phyloP scores from a whole-genome alignment of 2,797 vertebrate genomes.

The Rhadinocentrus ornatus region DNA sequence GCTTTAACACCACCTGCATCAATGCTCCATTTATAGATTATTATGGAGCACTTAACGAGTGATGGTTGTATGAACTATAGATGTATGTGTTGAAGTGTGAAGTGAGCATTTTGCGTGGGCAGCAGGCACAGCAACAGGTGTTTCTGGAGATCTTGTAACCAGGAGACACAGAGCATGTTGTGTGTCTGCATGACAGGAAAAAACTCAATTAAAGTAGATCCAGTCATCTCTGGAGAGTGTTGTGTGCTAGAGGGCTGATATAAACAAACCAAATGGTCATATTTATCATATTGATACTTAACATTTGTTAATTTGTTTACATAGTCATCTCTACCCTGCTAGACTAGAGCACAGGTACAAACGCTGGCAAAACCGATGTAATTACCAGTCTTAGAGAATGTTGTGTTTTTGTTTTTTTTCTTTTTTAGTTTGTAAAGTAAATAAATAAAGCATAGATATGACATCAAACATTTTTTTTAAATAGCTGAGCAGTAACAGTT shows the following conservation, averaged over 20 bases:
- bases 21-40: conserved; percentile 34
- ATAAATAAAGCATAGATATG: no score
- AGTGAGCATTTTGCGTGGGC: conserved; percentile 49
- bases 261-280: background rate
- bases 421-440: background rate
- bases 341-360: no score
- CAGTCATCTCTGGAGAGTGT: background rate
- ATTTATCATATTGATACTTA: background rate
- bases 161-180: conserved; percentile 30
- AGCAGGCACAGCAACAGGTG: conserved; percentile 23
- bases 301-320: background rate
- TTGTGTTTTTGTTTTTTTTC: no score
- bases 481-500: background rate
- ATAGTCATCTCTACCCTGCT: no score
- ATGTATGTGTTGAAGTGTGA: conserved; percentile 15
- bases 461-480: no score
- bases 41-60: conserved; percentile 24
- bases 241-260: background rate
- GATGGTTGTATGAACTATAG: conserved; percentile 9
- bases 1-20: conserved; percentile 17
- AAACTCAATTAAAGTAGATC: background rate
- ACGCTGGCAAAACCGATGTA: background rate
- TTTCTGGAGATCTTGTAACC: conserved; percentile 38
- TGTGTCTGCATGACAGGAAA: conserved; percentile 14
- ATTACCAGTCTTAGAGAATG: background rate